Evolutionary conservation across 2,113 vertebrate genomes (phyloP).

Genomic region (Crotalus helleri): DNA sequence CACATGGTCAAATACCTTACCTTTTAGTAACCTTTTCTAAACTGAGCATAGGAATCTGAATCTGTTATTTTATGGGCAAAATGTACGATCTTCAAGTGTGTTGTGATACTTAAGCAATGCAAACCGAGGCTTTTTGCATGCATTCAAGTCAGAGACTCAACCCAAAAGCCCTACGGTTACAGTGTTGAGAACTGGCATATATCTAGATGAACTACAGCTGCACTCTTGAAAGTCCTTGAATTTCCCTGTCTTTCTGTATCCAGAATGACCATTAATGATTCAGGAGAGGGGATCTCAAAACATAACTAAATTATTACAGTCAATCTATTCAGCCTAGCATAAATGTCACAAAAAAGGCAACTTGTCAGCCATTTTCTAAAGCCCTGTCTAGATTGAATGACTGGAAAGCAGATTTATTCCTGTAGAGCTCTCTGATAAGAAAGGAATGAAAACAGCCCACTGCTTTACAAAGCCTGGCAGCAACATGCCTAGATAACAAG

Average conservation of each 20-base stretch:
- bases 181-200: background rate
- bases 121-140: background rate
- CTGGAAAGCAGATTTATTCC: background rate
- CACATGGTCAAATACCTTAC: background rate
- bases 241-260: background rate
- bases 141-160: background rate
- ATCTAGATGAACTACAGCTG: background rate
- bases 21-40: background rate
- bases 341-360: background rate
- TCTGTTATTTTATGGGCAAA: background rate
- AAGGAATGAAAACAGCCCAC: background rate
- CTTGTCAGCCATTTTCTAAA: background rate
- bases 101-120: background rate
- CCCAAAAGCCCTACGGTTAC: background rate
- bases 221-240: background rate
- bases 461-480: background rate
- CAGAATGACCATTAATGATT: background rate
- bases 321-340: background rate
- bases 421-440: background rate
- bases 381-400: background rate
- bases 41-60: background rate
- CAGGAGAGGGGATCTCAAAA: background rate
- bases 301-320: background rate
- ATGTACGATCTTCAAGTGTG: background rate
- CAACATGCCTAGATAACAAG: background rate